phyloP scores from a whole-genome alignment of 2,113 vertebrate genomes.

The Syngnathus floridae region DNA sequence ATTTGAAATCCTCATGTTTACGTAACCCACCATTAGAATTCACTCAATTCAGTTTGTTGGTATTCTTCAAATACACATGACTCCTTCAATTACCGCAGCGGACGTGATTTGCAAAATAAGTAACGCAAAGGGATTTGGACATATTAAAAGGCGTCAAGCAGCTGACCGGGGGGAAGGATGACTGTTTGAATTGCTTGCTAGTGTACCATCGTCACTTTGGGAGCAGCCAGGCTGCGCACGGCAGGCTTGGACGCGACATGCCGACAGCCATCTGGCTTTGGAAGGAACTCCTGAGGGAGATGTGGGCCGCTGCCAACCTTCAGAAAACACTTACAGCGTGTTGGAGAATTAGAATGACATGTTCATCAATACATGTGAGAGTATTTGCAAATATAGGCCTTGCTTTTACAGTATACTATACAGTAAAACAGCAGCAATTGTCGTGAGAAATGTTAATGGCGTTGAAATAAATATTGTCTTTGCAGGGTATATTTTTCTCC shows the following conservation, averaged over 20 bases:
- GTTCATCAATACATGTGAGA: conserved; percentile 34
- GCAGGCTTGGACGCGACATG: conserved; percentile 55
- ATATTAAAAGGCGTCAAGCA: conserved; percentile 33
- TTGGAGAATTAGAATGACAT: conserved; percentile 56
- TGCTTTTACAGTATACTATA: conserved; percentile 4
- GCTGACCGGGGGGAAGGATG: conserved; percentile 36
- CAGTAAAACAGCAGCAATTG: neutral
- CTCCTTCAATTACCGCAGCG: conserved; percentile 2
- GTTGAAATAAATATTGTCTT: conserved; percentile 3
- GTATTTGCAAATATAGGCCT: conserved; percentile 27
- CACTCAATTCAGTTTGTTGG: neutral
- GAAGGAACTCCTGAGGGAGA: conserved; percentile 57
- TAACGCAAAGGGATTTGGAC: conserved; percentile 24
- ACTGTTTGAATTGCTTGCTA: conserved; percentile 44
- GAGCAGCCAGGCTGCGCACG: conserved; percentile 54
- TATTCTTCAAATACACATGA: conserved; percentile 10
- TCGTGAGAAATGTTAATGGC: neutral
- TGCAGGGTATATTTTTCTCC: neutral
- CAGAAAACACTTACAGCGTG: conserved; percentile 56
- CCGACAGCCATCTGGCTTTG: conserved; percentile 67
- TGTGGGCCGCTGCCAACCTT: conserved; percentile 54
- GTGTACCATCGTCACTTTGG: conserved; percentile 46
- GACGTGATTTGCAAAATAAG: neutral
- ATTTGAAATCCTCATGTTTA: neutral
- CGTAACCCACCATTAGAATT: neutral